Conservation (phyloP, 1,140 invertebrate species). For the Drosophila neocordata region DNA sequence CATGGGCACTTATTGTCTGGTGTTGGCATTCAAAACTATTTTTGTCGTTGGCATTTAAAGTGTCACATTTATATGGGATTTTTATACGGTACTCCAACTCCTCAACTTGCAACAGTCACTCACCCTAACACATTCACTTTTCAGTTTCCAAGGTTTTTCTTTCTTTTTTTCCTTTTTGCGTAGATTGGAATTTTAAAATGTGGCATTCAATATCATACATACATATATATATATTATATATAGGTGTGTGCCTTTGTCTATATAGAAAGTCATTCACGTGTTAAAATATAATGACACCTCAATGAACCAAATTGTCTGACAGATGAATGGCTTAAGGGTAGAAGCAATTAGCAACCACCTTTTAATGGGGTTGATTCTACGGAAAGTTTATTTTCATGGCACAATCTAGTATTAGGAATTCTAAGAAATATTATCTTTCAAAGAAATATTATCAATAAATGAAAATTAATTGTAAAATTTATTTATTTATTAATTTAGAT, state of each 20-base stretch:
- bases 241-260: conserved; percentile 10
- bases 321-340: conserved; percentile 15
- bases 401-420: neutral
- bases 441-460: neutral
- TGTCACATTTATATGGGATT: conserved; percentile 79
- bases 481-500: too few relatives aligned
- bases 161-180: conserved; percentile 47
- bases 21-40: conserved; percentile 62
- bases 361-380: neutral
- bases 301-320: conserved; percentile 39
- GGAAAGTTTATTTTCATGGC: neutral
- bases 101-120: neutral
- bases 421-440: neutral
- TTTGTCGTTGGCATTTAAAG: conserved; percentile 80
- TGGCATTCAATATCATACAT: conserved; percentile 26
- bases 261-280: conserved; percentile 70
- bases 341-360: conserved; percentile 3
- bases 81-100: conserved; percentile 54
- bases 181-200: conserved; percentile 62
- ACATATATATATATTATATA: conserved; percentile 25
- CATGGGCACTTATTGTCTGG: conserved; percentile 1
- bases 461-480: too few relatives aligned
- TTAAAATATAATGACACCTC: conserved; percentile 63
- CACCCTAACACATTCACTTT: conserved; percentile 6
- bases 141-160: neutral